These are phyloP conservation scores for Apeltes quadracus DNA, from an alignment of 2,113 vertebrate species.

Conservation along the genomic window DNA sequence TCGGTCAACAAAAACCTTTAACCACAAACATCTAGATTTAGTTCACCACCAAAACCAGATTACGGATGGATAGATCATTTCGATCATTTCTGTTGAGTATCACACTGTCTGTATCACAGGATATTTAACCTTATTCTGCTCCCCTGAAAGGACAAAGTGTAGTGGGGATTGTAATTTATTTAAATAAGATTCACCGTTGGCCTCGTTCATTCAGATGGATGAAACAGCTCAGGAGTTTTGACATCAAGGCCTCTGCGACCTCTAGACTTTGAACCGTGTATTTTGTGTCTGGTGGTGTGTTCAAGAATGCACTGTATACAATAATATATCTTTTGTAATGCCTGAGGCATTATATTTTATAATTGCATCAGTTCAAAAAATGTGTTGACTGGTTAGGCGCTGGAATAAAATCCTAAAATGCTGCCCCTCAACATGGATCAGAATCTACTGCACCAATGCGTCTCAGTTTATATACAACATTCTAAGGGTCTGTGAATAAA, in stretches of 20 bases:
- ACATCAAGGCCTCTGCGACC: constrained; percentile 43
- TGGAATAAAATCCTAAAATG: too few species aligned
- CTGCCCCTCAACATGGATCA: background rate
- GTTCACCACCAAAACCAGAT: constrained; percentile 44
- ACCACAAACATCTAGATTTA: background rate
- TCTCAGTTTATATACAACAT: background rate
- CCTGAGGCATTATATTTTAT: too few species aligned
- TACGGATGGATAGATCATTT: constrained; percentile 38
- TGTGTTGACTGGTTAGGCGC: background rate
- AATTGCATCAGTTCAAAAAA: background rate
- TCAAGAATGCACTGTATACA: background rate
- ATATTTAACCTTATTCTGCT: constrained; percentile 49
- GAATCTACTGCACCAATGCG: background rate
- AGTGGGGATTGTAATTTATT: constrained; percentile 55
- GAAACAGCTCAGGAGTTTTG: constrained; percentile 41
- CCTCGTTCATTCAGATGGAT: constrained; percentile 39
- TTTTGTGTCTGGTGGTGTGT: constrained; percentile 4
- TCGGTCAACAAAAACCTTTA: background rate
- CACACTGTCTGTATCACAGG: constrained; percentile 6
- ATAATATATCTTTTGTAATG: background rate
- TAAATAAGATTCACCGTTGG: constrained; percentile 43
- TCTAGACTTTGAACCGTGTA: constrained; percentile 18
- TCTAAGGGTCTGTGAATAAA: background rate
- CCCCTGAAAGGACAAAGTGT: constrained; percentile 37
- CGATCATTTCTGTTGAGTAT: constrained; percentile 19